Base-by-base conservation (phyloP, 2,113 vertebrate genomes). In the Eulemur rufifrons region DNA sequence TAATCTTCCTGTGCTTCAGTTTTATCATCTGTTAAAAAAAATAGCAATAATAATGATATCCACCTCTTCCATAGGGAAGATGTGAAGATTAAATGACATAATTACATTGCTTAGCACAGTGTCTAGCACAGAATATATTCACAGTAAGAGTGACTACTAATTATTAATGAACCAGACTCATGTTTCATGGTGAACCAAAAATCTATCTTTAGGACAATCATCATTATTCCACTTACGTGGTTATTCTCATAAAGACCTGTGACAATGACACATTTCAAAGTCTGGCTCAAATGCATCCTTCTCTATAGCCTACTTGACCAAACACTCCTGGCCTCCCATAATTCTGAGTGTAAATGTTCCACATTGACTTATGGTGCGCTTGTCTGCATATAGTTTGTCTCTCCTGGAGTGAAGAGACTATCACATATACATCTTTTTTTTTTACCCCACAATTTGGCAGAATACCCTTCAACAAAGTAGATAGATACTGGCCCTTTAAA, bases 341-440 rank as follows among this genome's bases (percentile, higher is more conserved):
- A 80, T 45, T 13, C n/a, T 37, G 20, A 0, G 32, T 52, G 5
- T 50, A 71, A 91, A 45, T 83, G n/a, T 66, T 81, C 37, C 59
- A 83, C 6, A 29, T 5, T 87, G 73, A 93, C 14, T 61, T 82
- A 37, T 9, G 2, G 10, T 50, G 1, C 25, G 52, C 21, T 83
- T 66, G 23, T 86, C 61, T 92, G 34, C 37, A 92, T 90, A 52
- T 64, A 66, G 45, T 73, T 94, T 83, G 73, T 94, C 34, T 73
- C 77, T 80, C 32, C 9, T 73, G 14, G n/a, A 71, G 76, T 54
- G 25, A 89, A 93, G 17, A 68, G 20, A 84, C 34, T 18, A 54
- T 81, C 0, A 0, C 52, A 66, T 61, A 39, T 20, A 64, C 29
- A 59, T 69, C 18, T n/a, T 32, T 85, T 71, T 85, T 71, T 59